Evolutionary conservation across 2,797 vertebrate species (phyloP), one percentile per base, ranked within the genome.

Genomic region (Xiphorhynchus erythropygius): DNA sequence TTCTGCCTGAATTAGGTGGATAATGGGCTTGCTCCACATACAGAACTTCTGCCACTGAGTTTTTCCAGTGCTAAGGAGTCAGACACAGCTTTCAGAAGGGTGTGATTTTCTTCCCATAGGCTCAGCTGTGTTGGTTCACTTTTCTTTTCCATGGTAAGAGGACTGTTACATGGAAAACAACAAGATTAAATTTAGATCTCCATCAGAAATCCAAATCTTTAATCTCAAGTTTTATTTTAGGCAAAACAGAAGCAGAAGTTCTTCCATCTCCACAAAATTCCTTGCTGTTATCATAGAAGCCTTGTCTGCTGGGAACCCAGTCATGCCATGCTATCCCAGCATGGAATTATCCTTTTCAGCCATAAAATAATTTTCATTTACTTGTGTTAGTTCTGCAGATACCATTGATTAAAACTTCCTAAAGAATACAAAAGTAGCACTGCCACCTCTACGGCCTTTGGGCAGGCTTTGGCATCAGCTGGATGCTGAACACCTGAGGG

Each of bases 391-490:
- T 94, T 94, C 46, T 91, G 82, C 79, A 80, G 64, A 57, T 81
- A 73, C 78, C 25, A 23, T 28, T 75, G 76, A 88, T 93, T 80
- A 83, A 71, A 90, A 53, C 17, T 35, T 84, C 75, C 46, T 37
- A 25, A 64, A 22, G n/a, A 85, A 25, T 24, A 50, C 35, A 14
- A 16, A 69, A 85, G 44, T 22, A 55, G 59, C 47, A 16, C 4
- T 19, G 41, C 37, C n/a, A 28, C 37, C 79, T 23, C 49, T 53
- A 1, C 2, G 16, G 89, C 67, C 60, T 68, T 87, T 56, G 74
- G 81, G 49, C 37, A 68, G 78, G 33, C 60, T 95, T 77, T 85
- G 84, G 75, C 94, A 68, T 57, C 89, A 81, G 32, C 28, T 62
- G 75, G 53, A 39, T 47, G 4, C 64, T 42, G 62, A 91, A 47